Evolutionary conservation across 2,888 invertebrate genomes (phyloP), one percentile per base, ranked within the genome.

Genomic region (Melanostoma mellinum): DNA sequence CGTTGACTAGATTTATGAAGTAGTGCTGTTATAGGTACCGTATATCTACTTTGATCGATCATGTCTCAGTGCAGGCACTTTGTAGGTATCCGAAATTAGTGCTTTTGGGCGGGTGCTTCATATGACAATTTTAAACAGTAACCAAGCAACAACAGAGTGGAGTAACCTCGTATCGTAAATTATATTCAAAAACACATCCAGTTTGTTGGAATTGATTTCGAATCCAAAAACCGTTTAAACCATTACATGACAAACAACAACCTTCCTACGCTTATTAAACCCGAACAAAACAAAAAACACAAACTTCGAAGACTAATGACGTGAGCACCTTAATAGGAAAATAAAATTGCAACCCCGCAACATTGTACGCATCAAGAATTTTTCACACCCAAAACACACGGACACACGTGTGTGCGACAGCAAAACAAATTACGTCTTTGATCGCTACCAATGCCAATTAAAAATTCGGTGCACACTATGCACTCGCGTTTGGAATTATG

Each of bases 401-500:
- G 20, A 40, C 68, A 53, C 36, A 40, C 48, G 20, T 8, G 42
- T 8, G 20, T 32, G 40, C 32, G 69, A 42, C 65, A 56, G 50
- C 32, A 36, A 65, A 69, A 52, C 69, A 63, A 77, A 72, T 67
- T 58, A 67, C 71, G 69, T 65, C 55, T 61, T 53, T 20, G 48
- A 38, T 63, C 63, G 63, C 36, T 42, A 56, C 50, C 65, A 63
- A 10, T 63, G 63, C 48, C 73, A 67, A 74, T 78, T 84, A 61
- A 68, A 75, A 84, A 82, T 82, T 82, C 82, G 77, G 63, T 71
- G 58, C 84, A 84, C 84, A 63, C 60, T n/a, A 78, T 67, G 61
- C 74, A 84, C 4, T 69, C 65, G 69, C 74, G 69, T 48, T 78
- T 55, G 38, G 74, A 84, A 78, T 81, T 84, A 84, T 78, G 84